Evolutionary conservation across 2,797 vertebrate genomes (phyloP), one percentile per base, ranked within the genome.

Genomic region (Adrianichthys oophorus): DNA sequence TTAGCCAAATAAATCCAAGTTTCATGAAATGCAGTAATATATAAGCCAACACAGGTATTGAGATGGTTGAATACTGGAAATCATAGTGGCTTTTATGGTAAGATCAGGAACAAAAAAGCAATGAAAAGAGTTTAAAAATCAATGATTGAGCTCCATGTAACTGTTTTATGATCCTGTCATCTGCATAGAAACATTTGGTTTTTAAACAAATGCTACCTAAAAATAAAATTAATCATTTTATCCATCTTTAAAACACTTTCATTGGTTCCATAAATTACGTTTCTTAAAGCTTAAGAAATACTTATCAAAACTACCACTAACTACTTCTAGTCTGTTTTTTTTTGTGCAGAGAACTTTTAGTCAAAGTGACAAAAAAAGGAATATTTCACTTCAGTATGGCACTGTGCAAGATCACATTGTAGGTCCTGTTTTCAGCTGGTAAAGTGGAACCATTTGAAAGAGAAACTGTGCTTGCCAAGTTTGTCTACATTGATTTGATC

Each of bases 351-450:
- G 44, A 56, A 55, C 67, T 80, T 43, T 18, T 41, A 69, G 57
- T 78, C 63, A 73, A 72, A 77, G 41, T 68, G 63, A 77, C 63
- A 32, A 56, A 65, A 45, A 72, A 65, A 43, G n/a, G 21, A 54
- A 24, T 14, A 19, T 69, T 78, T 78, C 49, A 72, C 45, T 73
- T 65, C 65, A 52, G 42, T 55, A 60, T 55, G 65, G 60, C 73
- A 71, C 40, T 83, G 79, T 86, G 79, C 79, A 88, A 84, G n/a
- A 50, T 79, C 72, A 73, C 65, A 68, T 49, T 52, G 49, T 56
- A 80, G 83, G 84, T 81, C 84, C 80, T 37, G 41, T 80, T 80
- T 70, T 62, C 73, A 84, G 78, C 65, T 65, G 70, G 71, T 70
- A 65, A 69, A 49, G 41, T 48, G 65, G 55, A 69, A 63, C 64